Conservation (phyloP, 1,140 invertebrate genomes). For the Conus ventricosus region DNA sequence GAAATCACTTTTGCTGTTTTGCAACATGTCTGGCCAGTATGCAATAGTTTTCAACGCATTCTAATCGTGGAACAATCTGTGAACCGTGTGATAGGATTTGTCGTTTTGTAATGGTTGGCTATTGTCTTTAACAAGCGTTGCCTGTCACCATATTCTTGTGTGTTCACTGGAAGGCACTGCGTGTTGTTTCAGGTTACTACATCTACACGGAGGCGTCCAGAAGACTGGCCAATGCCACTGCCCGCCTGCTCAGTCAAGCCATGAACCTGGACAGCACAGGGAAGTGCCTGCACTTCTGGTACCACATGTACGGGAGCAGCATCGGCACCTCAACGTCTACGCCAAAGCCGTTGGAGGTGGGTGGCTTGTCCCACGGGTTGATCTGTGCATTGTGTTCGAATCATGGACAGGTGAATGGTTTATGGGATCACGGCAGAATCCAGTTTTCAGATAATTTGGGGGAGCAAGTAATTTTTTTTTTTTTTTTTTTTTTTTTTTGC, state of each 20-base stretch:
- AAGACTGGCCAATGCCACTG: conserved; percentile 79
- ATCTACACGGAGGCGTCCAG: conserved; percentile 84
- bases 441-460: no score
- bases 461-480: no score
- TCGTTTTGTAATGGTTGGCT: no score
- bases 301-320: conserved; percentile 83
- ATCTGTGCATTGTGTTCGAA: background rate
- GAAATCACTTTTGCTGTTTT: no score
- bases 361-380: background rate
- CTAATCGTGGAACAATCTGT: no score
- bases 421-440: background rate
- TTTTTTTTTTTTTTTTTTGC: no score
- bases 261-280: conserved; percentile 65
- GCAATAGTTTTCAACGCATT: no score
- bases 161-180: no score
- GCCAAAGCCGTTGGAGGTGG: conserved; percentile 17
- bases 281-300: conserved; percentile 73
- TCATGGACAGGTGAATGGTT: background rate
- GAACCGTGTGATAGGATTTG: no score
- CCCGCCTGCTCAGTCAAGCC: conserved; percentile 79
- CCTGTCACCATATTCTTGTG: no score
- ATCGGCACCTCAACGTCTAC: conserved; percentile 66
- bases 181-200: conserved; percentile 79
- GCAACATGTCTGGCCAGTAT: no score
- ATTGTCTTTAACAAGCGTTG: no score